Evolutionary conservation across 2,113 vertebrate species (phyloP).

Genomic region (Panurus biarmicus): DNA sequence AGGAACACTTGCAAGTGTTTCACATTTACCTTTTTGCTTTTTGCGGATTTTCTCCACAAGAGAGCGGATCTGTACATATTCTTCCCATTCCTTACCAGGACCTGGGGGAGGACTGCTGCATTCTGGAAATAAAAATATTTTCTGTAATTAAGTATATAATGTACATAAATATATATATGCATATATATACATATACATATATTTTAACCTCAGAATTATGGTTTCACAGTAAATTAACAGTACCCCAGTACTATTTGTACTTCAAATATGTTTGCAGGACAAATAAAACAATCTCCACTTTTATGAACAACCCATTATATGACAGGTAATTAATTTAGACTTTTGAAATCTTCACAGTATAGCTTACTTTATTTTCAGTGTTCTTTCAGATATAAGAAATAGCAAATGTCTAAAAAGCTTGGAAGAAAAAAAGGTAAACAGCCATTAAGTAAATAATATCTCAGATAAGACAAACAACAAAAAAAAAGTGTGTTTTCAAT

Average conservation of each 20-base stretch:
- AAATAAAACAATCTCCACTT: background rate
- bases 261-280: background rate
- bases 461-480: background rate
- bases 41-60: constrained; percentile 96
- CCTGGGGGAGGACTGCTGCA: constrained; percentile 88
- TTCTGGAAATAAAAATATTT: constrained; percentile 62
- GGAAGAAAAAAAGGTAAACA: background rate
- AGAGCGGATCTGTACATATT: constrained; percentile 88
- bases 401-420: background rate
- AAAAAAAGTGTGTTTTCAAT: background rate
- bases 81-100: constrained; percentile 94
- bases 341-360: background rate
- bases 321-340: background rate
- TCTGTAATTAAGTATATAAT: background rate
- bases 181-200: no score
- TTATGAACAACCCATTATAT: background rate
- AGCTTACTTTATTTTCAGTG: background rate
- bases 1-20: background rate
- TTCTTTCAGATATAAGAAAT: background rate
- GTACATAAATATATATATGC: no score
- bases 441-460: background rate
- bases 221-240: background rate
- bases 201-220: background rate
- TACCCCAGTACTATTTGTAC: background rate
- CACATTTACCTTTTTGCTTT: constrained; percentile 90